Evolutionary conservation across 2,797 vertebrate species (phyloP), one percentile per base, ranked within the genome.

Genomic region (Myotis vivesi): DNA sequence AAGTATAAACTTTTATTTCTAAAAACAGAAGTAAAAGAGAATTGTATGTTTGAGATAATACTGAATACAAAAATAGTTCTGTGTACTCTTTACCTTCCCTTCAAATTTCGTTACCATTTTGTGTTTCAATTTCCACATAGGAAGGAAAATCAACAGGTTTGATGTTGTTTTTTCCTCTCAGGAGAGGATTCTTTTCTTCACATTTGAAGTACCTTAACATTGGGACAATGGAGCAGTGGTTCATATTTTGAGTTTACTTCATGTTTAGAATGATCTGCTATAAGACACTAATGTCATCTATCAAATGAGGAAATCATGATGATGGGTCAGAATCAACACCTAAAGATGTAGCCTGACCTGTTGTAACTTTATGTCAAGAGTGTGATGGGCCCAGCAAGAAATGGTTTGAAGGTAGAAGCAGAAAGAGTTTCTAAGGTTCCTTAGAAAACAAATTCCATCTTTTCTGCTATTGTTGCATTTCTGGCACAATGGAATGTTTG

Each of bases 1-100:
- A 81, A 64, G 28, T n/a, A 3, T 57, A 62, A 82, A 57, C 12
- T 59, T 90, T 94, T 90, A 68, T 53, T 68, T 84, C 28, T 73
- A 36, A 44, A 33, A 79, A 71, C 5, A 6, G 28, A 80, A 94
- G 75, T 53, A 76, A 30, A 73, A 75, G 38, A 55, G 69, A 72
- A 69, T 51, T 16, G 0, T 53, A 23, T 49, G 53, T 89, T 57
- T 94, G 41, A 95, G 94, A 88, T 73, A 62, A 89, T 79, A 91
- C 19, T 33, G 55, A 82, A 51, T 69, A 49, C 28, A 66, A 44
- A 95, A 33, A 53, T 41, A 57, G 33, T 33, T 62, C 59, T 33
- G 6, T 72, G 20, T 55, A 28, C 8, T 44, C 12, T 81, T n/a
- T 41, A 6, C 10, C 46, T 92, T 92, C 16, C 12, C 11, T 94